Base-by-base conservation (phyloP, 2,888 invertebrate genomes). In the Chrysotoxum bicinctum region DNA sequence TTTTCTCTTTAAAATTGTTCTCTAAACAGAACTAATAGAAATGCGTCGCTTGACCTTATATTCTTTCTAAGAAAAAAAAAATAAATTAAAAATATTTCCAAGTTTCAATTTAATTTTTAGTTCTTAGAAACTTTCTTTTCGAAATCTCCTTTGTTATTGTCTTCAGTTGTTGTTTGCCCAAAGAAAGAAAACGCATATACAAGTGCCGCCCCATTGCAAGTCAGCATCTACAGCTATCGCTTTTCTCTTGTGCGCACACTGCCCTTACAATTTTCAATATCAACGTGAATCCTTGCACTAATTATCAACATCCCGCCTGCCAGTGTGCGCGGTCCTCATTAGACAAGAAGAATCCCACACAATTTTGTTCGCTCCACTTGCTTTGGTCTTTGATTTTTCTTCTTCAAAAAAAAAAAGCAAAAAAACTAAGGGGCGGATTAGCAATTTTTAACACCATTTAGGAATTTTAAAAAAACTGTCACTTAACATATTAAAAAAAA, bases 201-300 rank as follows among this genome's bases (percentile, higher is more conserved):
- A 16, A 43, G 16, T 43, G 9, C n/a, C 2, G 9, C n/a, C 2
- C 37, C 12, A 37, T 37, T 37, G 16, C 62, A 37, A 14, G 3
- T 37, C 8, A 40, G 2, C 21, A 40, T 35, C 10, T 12, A 1
- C 48, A 35, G 19, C 21, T 35, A 14, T 14, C 14, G 6, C 21
- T 21, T 35, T 58, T 69, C 56, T 54, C 40, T 21, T 69, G 32
- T 32, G 37, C 48, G 56, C 19, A 32, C 43, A 35, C 43, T 52
- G 40, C 43, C 45, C 43, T 52, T 52, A 62, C 40, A 40, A 62
- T 10, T 80, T 72, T 80, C 75, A 76, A 80, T 84, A 68, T 80
- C 84, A 80, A 68, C 68, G 80, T 64, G 75, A 68, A 68, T 75
- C 68, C 72, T 76, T 84, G 80, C 80, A 84, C 75, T 84, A 84